Percentiles rank a stretch among this genome's conserved stretches.
Evolutionary conservation across 2,113 vertebrate species (phyloP).

Genomic region (Monopterus albus): DNA sequence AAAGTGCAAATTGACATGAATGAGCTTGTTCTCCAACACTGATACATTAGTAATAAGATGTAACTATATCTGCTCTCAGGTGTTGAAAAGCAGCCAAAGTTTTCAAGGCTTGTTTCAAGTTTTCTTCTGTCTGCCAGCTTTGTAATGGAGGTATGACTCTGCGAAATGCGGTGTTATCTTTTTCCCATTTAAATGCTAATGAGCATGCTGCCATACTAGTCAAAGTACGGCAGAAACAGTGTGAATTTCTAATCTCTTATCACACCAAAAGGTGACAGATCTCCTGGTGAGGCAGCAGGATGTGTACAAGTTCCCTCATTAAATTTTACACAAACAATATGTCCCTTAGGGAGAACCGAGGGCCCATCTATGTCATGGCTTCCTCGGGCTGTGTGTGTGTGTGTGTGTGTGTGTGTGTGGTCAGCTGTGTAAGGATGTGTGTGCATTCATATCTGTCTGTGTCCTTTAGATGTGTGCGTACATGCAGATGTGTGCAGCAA

Average conservation of each 20-base stretch:
- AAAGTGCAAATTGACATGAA: neutral
- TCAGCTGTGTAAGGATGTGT: slow-evolving; percentile 27
- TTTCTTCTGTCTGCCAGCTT: slow-evolving; percentile 51
- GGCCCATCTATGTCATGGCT: slow-evolving; percentile 44
- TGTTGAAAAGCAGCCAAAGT: slow-evolving; percentile 56
- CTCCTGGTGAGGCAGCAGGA: slow-evolving; percentile 66
- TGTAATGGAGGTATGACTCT: slow-evolving; percentile 72
- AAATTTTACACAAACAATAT: slow-evolving; percentile 70
- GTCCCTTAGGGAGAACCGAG: slow-evolving; percentile 48
- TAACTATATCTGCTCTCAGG: neutral
- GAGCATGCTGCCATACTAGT: slow-evolving; percentile 73
- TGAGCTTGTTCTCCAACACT: neutral
- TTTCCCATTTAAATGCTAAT: slow-evolving; percentile 87
- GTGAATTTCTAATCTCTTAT: slow-evolving; percentile 82
- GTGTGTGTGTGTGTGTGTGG: slow-evolving; percentile 4
- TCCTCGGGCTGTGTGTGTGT: slow-evolving; percentile 6
- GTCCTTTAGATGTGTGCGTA: slow-evolving; percentile 30
- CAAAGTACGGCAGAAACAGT: slow-evolving; percentile 72
- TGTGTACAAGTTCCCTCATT: slow-evolving; percentile 76
- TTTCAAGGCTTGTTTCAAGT: slow-evolving; percentile 63
- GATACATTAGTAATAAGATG: neutral
- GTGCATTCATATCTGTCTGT: slow-evolving; percentile 38
- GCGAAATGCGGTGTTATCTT: slow-evolving; percentile 76
- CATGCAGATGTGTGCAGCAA: slow-evolving; percentile 47
- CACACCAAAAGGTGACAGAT: slow-evolving; percentile 77